Evolutionary conservation across 92 coral and sea anemone species (phyloP), one percentile per base, ranked within the genome.

Genomic region (Parazoanthus darwini): DNA sequence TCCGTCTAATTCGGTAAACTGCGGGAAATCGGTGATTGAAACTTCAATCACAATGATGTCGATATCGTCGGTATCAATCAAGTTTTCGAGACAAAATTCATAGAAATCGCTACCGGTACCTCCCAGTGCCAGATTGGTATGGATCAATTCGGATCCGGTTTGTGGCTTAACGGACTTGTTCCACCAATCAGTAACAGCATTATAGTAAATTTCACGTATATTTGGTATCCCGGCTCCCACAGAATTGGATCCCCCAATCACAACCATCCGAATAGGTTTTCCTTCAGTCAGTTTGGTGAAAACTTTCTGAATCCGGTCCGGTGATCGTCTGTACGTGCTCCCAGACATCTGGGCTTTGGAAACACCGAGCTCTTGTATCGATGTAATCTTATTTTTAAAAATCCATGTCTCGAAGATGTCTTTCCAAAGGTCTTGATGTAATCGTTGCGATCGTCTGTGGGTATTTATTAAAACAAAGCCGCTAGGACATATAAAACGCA

Each of bases 401-500:
- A 36, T 81, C 85, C 85, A 81, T 58, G 85, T 81, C 26, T 56
- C 68, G 38, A 81, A 81, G 16, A 81, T 81, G 29, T 81, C 85
- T 14, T 81, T 81, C 73, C 73, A 59, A 5, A 59, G 37, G 58
- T 50, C 85, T 36, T 20, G 85, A 16, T 3, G 43, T 13, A 81
- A 33, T 81, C 4, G 70, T 18, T 51, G 85, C 65, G 85, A 33
- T 80, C 44, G 36, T 14, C 85, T 81, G 46, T 59, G 26, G 33
- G 59, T 59, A 39, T 38, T 10, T 26, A 72, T 14, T 8, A 26
- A 72, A 29, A 26, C 42, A 29, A 14, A 72, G 59, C 16, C 3
- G 58, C 58, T 51, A 1, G 58, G 58, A 51, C 16, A 51, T 13
- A 51, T 3, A 54, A 51, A 15, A 51, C 9, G 58, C 3, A 11